Evolutionary conservation across 2,888 invertebrate genomes (phyloP), one percentile per base, ranked within the genome.

Genomic region (Leptopilina syphax): DNA sequence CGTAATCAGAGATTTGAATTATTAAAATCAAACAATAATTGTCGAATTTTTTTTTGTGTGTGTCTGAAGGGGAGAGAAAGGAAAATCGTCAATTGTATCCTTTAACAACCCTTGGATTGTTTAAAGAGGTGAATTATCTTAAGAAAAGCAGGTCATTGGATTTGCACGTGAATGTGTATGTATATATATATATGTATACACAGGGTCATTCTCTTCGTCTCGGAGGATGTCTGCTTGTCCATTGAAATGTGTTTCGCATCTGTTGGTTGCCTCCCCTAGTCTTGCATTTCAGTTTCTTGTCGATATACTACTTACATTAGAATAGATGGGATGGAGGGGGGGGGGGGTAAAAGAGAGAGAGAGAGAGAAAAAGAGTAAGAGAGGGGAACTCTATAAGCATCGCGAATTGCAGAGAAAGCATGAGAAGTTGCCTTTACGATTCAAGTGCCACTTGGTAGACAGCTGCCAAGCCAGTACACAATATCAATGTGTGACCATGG

Each of bases 211-310:
- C 79, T 83, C 50, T 50, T 85, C 86, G 88, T 90, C 90, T 90
- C 88, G 87, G 85, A 88, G 89, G 89, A 90, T 89, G 90, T 90
- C 89, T 89, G 90, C 87, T 82, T 83, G 89, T 88, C 90, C 89
- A 91, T 91, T 90, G 90, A 91, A 91, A 90, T 89, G 90, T 90
- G 91, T 89, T 88, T 87, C 87, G 89, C 91, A 91, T 91, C 89
- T 91, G 91, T 88, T 73, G 57, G 54, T 9, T 73, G 54, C 70
- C 34, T 57, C 70, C 54, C 70, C 70, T 77, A 63, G 76, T 13
- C 3, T 77, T 63, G 63, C 18, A 77, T 44, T 47, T 44, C 65
- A 65, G 77, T 63, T 77, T 77, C 54, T 77, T 77, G 47, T 65
- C 77, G 77, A 77, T 77, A 77, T 77, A 44, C 41, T 77, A 47